These are phyloP conservation scores for Ooceraea biroi DNA, from an alignment of 1,140 invertebrate genomes.

Conservation along the genomic window DNA sequence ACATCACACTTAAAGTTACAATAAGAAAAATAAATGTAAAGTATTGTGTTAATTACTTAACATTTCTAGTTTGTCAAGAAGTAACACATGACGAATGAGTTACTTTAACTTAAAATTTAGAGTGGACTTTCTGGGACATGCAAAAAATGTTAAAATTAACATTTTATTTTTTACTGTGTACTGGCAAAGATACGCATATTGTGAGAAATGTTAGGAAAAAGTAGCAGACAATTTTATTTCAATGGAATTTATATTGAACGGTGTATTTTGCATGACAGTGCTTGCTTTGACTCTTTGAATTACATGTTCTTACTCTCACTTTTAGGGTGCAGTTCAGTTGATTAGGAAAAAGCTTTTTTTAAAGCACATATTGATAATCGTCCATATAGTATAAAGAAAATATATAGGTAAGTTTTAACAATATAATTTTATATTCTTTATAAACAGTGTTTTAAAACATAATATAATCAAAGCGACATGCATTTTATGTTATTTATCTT, in stretches of 20 bases:
- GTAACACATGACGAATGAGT: too few relatives aligned
- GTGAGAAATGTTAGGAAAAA: neutral
- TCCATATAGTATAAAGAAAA: conserved; percentile 26
- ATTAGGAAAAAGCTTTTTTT: conserved; percentile 24
- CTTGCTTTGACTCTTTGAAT: neutral
- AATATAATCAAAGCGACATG: too few relatives aligned
- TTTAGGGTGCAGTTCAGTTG: conserved; percentile 51
- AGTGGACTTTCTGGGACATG: too few relatives aligned
- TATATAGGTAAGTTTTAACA: conserved; percentile 36
- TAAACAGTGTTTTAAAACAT: neutral
- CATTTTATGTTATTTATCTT: conserved; percentile 13
- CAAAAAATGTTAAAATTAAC: too few relatives aligned
- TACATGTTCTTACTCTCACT: conserved; percentile 3
- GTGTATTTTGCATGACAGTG: neutral
- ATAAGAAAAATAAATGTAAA: too few relatives aligned
- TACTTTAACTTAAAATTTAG: too few relatives aligned
- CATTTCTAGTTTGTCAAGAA: too few relatives aligned
- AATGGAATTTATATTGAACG: neutral
- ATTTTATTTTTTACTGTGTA: too few relatives aligned
- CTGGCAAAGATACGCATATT: neutral
- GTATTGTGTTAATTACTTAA: too few relatives aligned
- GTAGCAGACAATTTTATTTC: conserved; percentile 6
- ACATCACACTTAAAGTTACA: too few relatives aligned
- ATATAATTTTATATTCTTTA: conserved; percentile 4
- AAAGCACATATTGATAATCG: conserved; percentile 28